Evolutionary conservation across 1,140 invertebrate genomes (phyloP).

Genomic region (Holcopasites calliopsidis): DNA sequence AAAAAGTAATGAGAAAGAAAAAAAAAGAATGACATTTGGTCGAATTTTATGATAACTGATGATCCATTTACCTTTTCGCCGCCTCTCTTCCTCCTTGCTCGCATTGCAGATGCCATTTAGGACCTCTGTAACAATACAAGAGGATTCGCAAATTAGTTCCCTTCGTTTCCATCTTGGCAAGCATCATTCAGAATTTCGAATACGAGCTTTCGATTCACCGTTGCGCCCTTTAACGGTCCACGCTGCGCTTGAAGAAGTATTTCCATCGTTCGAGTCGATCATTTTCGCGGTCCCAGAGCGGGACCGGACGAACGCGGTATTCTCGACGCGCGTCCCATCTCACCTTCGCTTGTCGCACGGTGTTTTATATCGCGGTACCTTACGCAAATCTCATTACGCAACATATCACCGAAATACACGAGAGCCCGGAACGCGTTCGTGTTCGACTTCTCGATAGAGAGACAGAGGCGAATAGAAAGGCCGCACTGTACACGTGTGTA

Average conservation of each 20-base stretch:
- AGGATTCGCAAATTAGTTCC: background rate
- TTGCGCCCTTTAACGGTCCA: too few species aligned
- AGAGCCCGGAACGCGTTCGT: conserved; percentile 60
- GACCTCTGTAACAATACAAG: conserved; percentile 85
- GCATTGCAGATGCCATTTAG: conserved; percentile 88
- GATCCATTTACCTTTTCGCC: conserved; percentile 86
- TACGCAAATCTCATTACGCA: conserved; percentile 74
- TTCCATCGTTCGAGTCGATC: too few species aligned
- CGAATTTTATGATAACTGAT: background rate
- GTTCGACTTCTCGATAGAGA: conserved; percentile 54
- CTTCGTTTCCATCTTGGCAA: background rate
- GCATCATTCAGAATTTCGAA: too few species aligned
- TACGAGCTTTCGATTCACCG: too few species aligned
- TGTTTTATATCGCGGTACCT: conserved; percentile 62
- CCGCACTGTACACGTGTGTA: background rate
- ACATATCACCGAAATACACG: conserved; percentile 73
- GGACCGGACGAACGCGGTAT: background rate
- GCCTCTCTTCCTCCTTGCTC: conserved; percentile 89
- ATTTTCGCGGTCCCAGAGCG: too few species aligned
- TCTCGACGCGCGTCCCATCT: background rate
- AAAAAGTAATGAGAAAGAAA: background rate
- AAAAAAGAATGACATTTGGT: background rate
- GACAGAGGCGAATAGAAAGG: conserved; percentile 3
- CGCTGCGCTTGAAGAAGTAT: too few species aligned
- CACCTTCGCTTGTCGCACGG: conserved; percentile 51